phyloP scores from a whole-genome alignment of 2,888 invertebrate genomes.

The Clivina fossor region DNA sequence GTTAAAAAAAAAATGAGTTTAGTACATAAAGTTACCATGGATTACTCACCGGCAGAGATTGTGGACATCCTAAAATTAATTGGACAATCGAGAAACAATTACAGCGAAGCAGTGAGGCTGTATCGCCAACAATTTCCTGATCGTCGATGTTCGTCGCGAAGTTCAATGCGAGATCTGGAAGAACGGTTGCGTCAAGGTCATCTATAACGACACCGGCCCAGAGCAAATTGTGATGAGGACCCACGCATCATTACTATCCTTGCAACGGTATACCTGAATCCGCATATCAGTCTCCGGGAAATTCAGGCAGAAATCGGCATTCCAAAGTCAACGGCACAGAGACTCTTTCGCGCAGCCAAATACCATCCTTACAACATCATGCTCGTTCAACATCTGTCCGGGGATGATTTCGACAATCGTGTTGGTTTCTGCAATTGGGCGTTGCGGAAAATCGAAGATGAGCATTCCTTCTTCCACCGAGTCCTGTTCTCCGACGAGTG shows the following conservation, averaged over 20 bases:
- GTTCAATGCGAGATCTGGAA: neutral
- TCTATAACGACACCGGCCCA: neutral
- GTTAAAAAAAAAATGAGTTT: too few species aligned
- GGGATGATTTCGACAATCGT: neutral
- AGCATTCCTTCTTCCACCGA: neutral
- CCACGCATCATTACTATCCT: neutral
- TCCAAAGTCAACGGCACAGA: neutral
- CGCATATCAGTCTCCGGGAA: neutral
- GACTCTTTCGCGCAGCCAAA: neutral
- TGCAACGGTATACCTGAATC: neutral
- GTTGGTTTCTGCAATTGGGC: neutral
- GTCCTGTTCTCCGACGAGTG: slow-evolving; percentile 5
- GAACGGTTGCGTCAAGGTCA: neutral
- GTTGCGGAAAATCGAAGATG: neutral
- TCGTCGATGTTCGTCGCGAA: too few species aligned
- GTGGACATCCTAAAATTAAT: neutral
- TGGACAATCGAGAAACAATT: neutral
- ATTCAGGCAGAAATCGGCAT: slow-evolving; percentile 1
- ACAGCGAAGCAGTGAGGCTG: too few species aligned
- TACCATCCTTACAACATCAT: neutral
- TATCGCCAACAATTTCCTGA: too few species aligned
- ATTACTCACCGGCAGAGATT: neutral
- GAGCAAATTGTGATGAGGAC: neutral
- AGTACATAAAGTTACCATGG: neutral
- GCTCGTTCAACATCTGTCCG: neutral